These are phyloP conservation scores for Pseudomyrmex concolor DNA, from an alignment of 1,140 invertebrate genomes.

Conservation along the genomic window DNA sequence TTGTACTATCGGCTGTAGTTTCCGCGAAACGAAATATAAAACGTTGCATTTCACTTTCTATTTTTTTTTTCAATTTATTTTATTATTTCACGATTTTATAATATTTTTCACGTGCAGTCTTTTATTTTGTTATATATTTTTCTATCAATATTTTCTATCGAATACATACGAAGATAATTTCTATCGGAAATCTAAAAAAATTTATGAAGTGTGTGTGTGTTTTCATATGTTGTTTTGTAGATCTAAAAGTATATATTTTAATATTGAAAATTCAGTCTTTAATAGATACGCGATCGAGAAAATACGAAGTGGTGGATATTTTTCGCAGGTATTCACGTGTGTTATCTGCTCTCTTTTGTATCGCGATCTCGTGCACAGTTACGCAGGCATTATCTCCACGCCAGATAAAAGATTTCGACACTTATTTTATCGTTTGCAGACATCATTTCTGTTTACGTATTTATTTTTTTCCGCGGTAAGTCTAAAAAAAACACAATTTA, in stretches of 20 bases:
- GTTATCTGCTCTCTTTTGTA: slow-evolving; percentile 22
- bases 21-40: no score
- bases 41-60: no score
- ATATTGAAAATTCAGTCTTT: slow-evolving; percentile 11
- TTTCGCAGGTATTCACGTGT: not conserved
- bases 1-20: not conserved
- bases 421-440: slow-evolving; percentile 28
- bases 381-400: slow-evolving; percentile 1
- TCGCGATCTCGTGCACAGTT: not conserved
- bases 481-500: slow-evolving; percentile 3
- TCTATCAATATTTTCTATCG: not conserved
- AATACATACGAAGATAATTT: not conserved
- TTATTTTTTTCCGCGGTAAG: slow-evolving; percentile 11
- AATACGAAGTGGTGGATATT: not conserved
- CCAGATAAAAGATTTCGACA: slow-evolving; percentile 31
- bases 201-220: not conserved
- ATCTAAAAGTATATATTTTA: slow-evolving; percentile 3
- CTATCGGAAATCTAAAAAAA: not conserved
- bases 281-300: not conserved
- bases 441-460: slow-evolving; percentile 22
- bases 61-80: not conserved
- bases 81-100: not conserved
- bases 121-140: not conserved
- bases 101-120: not conserved
- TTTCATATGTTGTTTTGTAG: not conserved